Evolutionary conservation across 2,113 vertebrate genomes (phyloP).

Genomic region (Cheirogaleus medius): DNA sequence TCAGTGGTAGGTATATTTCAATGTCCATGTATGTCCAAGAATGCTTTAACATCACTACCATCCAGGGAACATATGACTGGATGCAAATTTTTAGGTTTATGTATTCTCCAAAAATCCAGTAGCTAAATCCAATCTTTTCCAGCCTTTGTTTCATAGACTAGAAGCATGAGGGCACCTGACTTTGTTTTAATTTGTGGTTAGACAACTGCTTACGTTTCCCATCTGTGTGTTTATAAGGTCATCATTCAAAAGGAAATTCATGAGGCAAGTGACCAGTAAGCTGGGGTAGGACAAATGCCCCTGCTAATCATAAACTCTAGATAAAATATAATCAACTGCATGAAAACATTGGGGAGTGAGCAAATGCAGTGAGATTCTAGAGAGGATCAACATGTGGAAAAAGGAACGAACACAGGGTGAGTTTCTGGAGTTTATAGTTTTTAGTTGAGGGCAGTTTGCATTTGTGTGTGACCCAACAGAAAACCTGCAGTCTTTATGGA

Average conservation of each 20-base stretch:
- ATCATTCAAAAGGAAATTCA: background rate
- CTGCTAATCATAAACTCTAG: background rate
- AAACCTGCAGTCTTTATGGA: background rate
- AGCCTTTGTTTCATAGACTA: background rate
- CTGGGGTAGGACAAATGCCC: background rate
- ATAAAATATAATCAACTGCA: background rate
- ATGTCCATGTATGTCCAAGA: background rate
- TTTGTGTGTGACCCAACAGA: background rate
- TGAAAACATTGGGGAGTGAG: background rate
- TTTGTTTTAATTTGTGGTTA: background rate
- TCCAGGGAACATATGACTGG: background rate
- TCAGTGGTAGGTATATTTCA: background rate
- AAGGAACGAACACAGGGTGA: background rate
- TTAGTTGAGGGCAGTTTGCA: background rate
- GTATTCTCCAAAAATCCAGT: background rate
- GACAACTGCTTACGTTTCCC: background rate
- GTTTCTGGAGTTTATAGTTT: background rate
- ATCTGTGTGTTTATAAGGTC: background rate
- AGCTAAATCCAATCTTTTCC: background rate
- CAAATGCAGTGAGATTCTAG: background rate
- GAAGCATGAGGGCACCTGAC: background rate
- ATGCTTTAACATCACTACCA: background rate
- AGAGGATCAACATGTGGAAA: background rate
- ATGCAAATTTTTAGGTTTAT: background rate
- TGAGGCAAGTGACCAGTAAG: background rate